A percentile compares a stretch with the other conserved stretches of the same genome.
These are phyloP conservation scores for Anorthoa munda DNA, from an alignment of 2,888 invertebrate species.

Conservation along the genomic window DNA sequence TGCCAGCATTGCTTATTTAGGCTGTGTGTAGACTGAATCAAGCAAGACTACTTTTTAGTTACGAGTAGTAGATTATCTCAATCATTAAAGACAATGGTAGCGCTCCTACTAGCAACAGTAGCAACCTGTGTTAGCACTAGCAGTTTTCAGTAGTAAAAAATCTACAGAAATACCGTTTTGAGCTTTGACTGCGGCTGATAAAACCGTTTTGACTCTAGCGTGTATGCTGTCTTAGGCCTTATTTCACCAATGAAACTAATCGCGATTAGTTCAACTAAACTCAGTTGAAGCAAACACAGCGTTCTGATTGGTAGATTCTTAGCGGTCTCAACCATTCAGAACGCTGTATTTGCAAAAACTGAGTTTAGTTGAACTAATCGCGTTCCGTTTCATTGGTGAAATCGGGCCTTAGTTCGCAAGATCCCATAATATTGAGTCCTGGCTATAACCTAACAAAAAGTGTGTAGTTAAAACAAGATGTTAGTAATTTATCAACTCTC, in stretches of 20 bases:
- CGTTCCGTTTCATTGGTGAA: too few relatives aligned
- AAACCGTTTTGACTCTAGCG: not conserved
- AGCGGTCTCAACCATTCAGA: too few relatives aligned
- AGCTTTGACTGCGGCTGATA: not conserved
- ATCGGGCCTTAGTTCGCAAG: slow-evolving; percentile 6
- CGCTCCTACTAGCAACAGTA: not conserved
- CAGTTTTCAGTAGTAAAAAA: not conserved
- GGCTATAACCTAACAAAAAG: slow-evolving; percentile 32
- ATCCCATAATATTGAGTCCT: slow-evolving; percentile 15
- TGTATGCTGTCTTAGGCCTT: not conserved
- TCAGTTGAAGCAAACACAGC: too few relatives aligned
- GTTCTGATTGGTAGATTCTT: too few relatives aligned
- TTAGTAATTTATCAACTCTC: slow-evolving; percentile 39
- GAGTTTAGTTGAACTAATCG: too few relatives aligned
- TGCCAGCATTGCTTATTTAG: slow-evolving; percentile 14
- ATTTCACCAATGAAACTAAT: too few relatives aligned
- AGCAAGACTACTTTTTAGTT: not conserved
- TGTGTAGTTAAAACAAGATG: slow-evolving; percentile 7
- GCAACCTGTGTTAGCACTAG: too few relatives aligned
- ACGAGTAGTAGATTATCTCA: not conserved
- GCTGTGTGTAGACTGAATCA: not conserved
- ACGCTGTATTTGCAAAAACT: too few relatives aligned
- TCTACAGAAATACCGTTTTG: not conserved
- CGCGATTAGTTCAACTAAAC: too few relatives aligned
- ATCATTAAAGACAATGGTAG: not conserved